These are phyloP conservation scores for Eugnorisma glareosa DNA, from an alignment of 2,888 invertebrate species.

Conservation along the genomic window DNA sequence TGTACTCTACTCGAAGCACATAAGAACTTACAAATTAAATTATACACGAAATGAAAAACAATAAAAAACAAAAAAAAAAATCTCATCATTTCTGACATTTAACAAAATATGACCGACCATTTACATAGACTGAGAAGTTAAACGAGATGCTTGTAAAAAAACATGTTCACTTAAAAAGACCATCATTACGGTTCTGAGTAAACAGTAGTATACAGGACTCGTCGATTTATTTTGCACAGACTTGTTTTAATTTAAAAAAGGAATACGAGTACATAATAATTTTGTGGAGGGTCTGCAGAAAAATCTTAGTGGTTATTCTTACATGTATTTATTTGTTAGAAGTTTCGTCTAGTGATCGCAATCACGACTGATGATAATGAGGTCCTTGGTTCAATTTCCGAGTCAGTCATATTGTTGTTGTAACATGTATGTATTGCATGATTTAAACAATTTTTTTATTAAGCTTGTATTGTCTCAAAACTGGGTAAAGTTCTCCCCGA, in stretches of 20 bases:
- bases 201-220: conserved; percentile 70
- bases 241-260: conserved; percentile 76
- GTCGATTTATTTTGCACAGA: conserved; percentile 73
- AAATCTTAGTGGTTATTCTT: not conserved
- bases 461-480: too few relatives aligned
- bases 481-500: too few relatives aligned
- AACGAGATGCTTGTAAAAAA: conserved; percentile 40
- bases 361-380: too few relatives aligned
- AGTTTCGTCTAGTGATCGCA: not conserved
- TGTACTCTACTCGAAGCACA: too few relatives aligned
- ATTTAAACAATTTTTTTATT: too few relatives aligned
- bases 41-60: too few relatives aligned
- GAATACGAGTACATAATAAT: conserved; percentile 72
- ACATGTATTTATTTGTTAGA: not conserved
- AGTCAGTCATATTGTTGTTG: too few relatives aligned
- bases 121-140: not conserved
- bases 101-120: conserved; percentile 3
- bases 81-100: conserved; percentile 24
- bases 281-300: conserved; percentile 71
- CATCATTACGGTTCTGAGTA: conserved; percentile 65
- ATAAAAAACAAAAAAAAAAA: not conserved
- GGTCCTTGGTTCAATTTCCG: too few relatives aligned
- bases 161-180: conserved; percentile 52
- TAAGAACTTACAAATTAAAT: too few relatives aligned
- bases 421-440: too few relatives aligned